phyloP scores from a whole-genome alignment of 1,140 invertebrate genomes.

The Eulimnadia texana region DNA sequence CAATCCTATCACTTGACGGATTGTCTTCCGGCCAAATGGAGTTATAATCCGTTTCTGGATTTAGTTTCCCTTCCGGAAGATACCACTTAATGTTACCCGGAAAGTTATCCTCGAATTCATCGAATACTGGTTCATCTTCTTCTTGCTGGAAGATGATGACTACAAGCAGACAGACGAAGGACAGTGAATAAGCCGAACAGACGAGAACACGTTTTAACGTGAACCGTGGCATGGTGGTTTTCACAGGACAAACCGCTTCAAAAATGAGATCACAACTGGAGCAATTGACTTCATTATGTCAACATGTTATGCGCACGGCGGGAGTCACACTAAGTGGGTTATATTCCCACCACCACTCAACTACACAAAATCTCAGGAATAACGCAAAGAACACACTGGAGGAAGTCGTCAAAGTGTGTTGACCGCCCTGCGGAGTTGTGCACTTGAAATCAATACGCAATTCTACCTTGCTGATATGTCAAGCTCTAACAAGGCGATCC shows the following conservation, averaged over 20 bases:
- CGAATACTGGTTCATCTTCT: neutral
- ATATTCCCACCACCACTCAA: too few species aligned
- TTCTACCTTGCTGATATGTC: too few species aligned
- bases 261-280: neutral
- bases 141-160: neutral
- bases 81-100: neutral
- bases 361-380: too few species aligned
- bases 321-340: too few species aligned
- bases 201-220: neutral
- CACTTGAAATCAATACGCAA: too few species aligned
- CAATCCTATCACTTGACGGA: conserved; percentile 4
- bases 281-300: too few species aligned
- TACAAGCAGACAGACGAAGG: neutral
- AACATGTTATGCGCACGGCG: too few species aligned
- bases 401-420: too few species aligned
- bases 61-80: neutral
- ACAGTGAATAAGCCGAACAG: neutral
- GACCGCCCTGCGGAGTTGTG: too few species aligned
- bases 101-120: neutral
- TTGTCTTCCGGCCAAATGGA: conserved; percentile 3
- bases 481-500: too few species aligned
- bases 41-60: neutral
- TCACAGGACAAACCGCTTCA: neutral
- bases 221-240: neutral
- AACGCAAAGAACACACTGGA: too few species aligned